Conservation (phyloP, 2,797 vertebrate species). For the Ctenopoma multispine region DNA sequence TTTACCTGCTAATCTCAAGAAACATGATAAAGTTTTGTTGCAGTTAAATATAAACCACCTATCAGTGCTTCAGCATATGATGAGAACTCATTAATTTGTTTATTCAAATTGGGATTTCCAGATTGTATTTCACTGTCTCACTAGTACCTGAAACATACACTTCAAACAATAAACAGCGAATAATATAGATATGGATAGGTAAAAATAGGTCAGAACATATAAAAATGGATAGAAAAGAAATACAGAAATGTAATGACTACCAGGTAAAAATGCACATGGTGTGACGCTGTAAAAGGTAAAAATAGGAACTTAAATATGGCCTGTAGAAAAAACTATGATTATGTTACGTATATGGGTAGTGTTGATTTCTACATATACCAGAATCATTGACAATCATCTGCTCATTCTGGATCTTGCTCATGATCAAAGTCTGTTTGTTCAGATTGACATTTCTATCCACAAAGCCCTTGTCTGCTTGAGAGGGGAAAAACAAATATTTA, state of each 20-base stretch:
- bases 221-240: too few relatives aligned
- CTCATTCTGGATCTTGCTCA: neutral
- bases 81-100: neutral
- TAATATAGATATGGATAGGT: too few relatives aligned
- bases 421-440: neutral
- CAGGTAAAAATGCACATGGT: too few relatives aligned
- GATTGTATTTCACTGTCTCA: neutral
- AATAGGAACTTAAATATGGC: too few relatives aligned
- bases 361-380: too few relatives aligned
- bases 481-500: neutral
- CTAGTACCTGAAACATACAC: neutral
- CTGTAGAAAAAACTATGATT: too few relatives aligned
- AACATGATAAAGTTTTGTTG: neutral
- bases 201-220: too few relatives aligned
- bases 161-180: too few relatives aligned
- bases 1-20: neutral
- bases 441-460: neutral
- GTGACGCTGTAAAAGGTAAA: too few relatives aligned
- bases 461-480: neutral
- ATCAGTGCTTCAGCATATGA: neutral
- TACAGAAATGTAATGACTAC: too few relatives aligned
- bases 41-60: neutral
- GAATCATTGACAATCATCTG: neutral
- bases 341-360: too few relatives aligned
- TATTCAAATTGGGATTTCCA: neutral